These are phyloP conservation scores for Cinclus mexicanus DNA, from an alignment of 2,113 vertebrate species.

Conservation along the genomic window DNA sequence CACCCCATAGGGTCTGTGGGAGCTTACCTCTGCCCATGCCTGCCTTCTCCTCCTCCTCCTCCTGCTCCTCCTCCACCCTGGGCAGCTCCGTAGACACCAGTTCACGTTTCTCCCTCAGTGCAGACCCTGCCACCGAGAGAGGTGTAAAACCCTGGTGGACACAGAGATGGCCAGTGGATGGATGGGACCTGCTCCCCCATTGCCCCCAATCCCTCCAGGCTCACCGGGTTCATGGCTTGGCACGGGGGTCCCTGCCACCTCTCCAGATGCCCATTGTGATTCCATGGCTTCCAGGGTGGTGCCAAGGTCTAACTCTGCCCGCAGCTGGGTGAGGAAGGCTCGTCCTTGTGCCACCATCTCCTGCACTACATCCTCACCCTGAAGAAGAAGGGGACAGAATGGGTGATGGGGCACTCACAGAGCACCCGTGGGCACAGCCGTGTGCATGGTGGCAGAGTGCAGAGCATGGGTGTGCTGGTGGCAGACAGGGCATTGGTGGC, in stretches of 20 bases:
- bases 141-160: fast-evolving
- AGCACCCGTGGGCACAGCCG: fast-evolving
- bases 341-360: slow-evolving; percentile 73
- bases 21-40: not conserved
- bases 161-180: fast-evolving
- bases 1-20: fast-evolving
- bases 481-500: not conserved
- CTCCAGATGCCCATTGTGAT: not conserved
- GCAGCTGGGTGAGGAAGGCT: slow-evolving; percentile 45
- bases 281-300: not conserved
- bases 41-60: not conserved
- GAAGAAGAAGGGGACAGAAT: not conserved
- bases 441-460: not conserved
- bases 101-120: not conserved
- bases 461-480: not conserved
- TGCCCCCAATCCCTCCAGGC: not conserved
- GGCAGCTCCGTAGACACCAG: not conserved
- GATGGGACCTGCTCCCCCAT: fast-evolving
- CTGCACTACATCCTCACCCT: slow-evolving; percentile 64
- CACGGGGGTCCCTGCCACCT: fast-evolving
- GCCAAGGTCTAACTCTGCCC: slow-evolving; percentile 17
- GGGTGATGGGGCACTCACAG: not conserved
- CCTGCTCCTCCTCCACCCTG: not conserved
- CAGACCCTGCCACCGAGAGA: not conserved
- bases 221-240: not conserved